Evolutionary conservation across 2,113 vertebrate species (phyloP).

Genomic region (Toxostoma redivivum): DNA sequence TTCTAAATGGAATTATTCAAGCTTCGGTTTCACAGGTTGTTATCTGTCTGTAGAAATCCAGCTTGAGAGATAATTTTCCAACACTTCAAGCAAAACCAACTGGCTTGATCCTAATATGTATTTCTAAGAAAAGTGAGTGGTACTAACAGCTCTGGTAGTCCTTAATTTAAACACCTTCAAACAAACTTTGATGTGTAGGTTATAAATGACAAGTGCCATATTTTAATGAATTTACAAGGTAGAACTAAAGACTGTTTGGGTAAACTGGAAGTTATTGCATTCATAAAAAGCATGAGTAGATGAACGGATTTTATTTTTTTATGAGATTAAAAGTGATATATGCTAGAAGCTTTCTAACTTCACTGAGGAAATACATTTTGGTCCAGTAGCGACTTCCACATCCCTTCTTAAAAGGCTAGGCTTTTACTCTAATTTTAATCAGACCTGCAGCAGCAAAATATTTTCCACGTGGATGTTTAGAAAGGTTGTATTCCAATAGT

Average conservation of each 20-base stretch:
- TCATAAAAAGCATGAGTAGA: neutral
- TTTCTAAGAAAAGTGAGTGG: neutral
- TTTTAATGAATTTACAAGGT: neutral
- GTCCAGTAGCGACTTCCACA: neutral
- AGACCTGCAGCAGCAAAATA: neutral
- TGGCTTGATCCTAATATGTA: neutral
- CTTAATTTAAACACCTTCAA: neutral
- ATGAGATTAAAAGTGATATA: neutral
- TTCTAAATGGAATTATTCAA: neutral
- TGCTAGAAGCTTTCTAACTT: neutral
- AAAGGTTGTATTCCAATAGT: neutral
- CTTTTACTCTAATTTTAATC: neutral
- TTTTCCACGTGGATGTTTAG: accelerated
- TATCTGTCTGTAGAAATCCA: neutral
- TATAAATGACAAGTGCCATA: neutral
- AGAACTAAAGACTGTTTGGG: neutral
- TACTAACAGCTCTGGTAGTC: neutral
- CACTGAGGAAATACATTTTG: neutral
- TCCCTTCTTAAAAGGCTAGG: neutral
- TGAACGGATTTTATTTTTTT: neutral
- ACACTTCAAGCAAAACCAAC: neutral
- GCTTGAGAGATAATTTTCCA: neutral
- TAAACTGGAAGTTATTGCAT: neutral
- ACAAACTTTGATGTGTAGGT: neutral
- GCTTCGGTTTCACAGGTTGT: neutral